Conservation (phyloP, 2,113 vertebrate species). For the Caloenas nicobarica region DNA sequence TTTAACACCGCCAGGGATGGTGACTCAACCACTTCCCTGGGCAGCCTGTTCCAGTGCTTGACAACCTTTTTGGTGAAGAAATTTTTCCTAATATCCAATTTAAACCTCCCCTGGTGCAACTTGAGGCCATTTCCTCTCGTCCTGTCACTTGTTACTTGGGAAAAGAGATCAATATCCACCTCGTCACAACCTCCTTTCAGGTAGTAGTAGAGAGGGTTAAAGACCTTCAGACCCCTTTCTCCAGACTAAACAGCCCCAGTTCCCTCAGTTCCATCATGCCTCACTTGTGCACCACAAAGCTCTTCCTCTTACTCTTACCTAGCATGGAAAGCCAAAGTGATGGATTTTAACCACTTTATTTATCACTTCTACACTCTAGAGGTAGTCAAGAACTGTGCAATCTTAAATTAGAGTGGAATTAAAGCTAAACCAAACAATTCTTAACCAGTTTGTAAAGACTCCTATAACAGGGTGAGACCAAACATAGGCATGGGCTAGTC, state of each 20-base stretch:
- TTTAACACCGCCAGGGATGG: too few species aligned
- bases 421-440: neutral
- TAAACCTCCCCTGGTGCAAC: too few species aligned
- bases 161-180: too few species aligned
- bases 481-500: neutral
- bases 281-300: neutral
- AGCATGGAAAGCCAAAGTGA: neutral
- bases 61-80: too few species aligned
- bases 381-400: neutral
- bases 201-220: neutral
- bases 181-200: neutral
- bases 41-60: too few species aligned
- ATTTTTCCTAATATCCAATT: too few species aligned
- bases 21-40: too few species aligned
- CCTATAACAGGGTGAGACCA: neutral
- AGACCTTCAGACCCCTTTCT: too few species aligned
- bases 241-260: too few species aligned
- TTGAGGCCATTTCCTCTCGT: too few species aligned
- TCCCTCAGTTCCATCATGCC: neutral
- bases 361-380: neutral
- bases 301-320: neutral
- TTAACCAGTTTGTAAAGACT: neutral
- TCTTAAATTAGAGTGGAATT: neutral
- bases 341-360: neutral
- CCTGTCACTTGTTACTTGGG: too few species aligned